Conservation (phyloP, 1,140 invertebrate species). For the Neodiprion lecontei region DNA sequence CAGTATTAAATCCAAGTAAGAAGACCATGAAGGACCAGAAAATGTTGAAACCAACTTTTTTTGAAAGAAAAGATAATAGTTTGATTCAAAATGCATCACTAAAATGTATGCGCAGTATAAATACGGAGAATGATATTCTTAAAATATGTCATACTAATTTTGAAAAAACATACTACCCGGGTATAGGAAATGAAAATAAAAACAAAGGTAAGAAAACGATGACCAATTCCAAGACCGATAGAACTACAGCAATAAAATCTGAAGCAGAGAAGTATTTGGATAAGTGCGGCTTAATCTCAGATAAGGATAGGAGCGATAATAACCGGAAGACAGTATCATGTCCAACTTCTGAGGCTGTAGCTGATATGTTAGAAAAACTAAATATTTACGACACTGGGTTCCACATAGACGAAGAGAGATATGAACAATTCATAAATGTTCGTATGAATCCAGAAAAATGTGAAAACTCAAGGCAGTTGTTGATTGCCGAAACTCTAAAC, state of each 20-base stretch:
- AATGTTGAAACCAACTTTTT: background rate
- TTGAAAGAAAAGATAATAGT: background rate
- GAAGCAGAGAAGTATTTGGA: slow-evolving; percentile 29
- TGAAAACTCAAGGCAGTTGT: background rate
- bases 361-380: slow-evolving; percentile 24
- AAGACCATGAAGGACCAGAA: background rate
- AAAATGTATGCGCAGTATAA: too few relatives aligned
- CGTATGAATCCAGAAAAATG: background rate
- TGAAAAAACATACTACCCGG: background rate
- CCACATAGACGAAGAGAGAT: slow-evolving; percentile 15
- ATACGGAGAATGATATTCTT: too few relatives aligned
- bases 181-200: background rate
- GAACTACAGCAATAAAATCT: slow-evolving; percentile 6
- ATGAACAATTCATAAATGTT: background rate
- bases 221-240: too few relatives aligned
- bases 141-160: background rate
- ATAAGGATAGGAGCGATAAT: background rate
- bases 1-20: too few relatives aligned
- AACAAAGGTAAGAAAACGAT: too few relatives aligned
- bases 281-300: background rate
- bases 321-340: background rate
- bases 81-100: too few relatives aligned
- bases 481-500: background rate
- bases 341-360: slow-evolving; percentile 16
- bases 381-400: slow-evolving; percentile 24